These are phyloP conservation scores for Limonius californicus DNA, from an alignment of 1,140 invertebrate genomes.

Conservation along the genomic window DNA sequence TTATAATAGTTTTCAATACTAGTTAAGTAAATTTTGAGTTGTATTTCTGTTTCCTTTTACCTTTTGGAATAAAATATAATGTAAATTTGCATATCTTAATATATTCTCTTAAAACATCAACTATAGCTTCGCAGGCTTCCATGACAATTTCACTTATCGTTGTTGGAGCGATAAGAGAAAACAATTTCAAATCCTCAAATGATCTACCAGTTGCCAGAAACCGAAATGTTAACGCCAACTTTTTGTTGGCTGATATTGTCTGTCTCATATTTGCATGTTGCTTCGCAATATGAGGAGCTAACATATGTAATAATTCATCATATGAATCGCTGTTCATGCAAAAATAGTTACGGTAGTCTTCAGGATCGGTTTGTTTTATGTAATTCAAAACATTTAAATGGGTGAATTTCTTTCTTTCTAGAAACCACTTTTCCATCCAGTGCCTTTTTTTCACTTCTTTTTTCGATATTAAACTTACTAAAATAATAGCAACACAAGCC, in stretches of 20 bases:
- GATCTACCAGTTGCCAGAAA: background rate
- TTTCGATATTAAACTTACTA: too few species aligned
- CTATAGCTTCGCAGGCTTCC: background rate
- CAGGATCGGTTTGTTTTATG: background rate
- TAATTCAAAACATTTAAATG: conserved; percentile 18
- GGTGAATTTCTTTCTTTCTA: conserved; percentile 1
- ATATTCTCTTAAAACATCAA: background rate
- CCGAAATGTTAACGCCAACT: background rate
- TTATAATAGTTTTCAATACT: background rate
- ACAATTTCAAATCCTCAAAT: background rate
- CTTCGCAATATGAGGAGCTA: background rate
- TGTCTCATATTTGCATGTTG: background rate
- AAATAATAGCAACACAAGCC: too few species aligned
- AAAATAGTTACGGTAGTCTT: background rate
- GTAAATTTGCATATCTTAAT: background rate
- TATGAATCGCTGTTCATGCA: background rate
- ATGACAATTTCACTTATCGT: too few species aligned
- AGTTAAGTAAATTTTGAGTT: too few species aligned
- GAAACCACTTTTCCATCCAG: too few species aligned
- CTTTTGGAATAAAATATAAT: background rate
- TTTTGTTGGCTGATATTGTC: background rate
- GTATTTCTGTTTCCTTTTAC: background rate
- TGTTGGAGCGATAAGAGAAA: too few species aligned
- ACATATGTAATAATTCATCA: background rate
- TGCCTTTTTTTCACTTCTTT: too few species aligned